Base-by-base conservation (phyloP, 2,888 invertebrate species). In the Tetranychus piercei region DNA sequence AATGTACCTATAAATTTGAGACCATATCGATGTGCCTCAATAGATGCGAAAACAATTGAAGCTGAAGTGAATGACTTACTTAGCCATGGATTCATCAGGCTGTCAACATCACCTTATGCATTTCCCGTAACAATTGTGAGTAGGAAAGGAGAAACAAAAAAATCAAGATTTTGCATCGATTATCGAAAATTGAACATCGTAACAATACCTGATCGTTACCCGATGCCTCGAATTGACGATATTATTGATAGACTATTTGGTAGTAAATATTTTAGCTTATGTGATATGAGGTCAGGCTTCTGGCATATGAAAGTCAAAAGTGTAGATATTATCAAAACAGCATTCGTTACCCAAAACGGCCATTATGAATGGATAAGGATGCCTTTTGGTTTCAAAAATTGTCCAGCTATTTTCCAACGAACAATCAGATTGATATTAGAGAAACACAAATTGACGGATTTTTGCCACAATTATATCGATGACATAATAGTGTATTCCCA, bases 401-500 rank as follows among this genome's bases (percentile, higher is more conserved):
- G 71, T n/a, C 74, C 73, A 6, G 44, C 34, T 7, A 64, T 23
- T n/a, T 75, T 71, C 22, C 23, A 64, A 34, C 23, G 74, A 20
- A 22, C 34, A 9, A 75, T 73, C 23, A 6, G 69, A 7, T 8
- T 23, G 7, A 34, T 75, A n/a, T 1, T 75, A 20, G 15, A 23
- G 1, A 69, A 69, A 66, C 44, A 76, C 6, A 11, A 65, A 44
- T 45, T 76, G 45, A 18, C 22, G 4, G 9, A 20, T 71, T 76
- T 55, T 34, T 22, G 20, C 1, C 8, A 72, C n/a, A 44, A 66
- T n/a, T 80, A 80, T 76, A 71, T 80, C 6, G 80, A 80, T 74
- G 80, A 81, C 72, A 75, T 80, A 7, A 66, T 80, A 1, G 76
- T 81, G 1, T 79, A 75, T 65, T 76, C 77, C 7, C 43, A 75